A percentile compares a stretch with the other conserved stretches of the same genome.
phyloP scores from a whole-genome alignment of 2,888 invertebrate genomes.

The Andrena bucephala region DNA sequence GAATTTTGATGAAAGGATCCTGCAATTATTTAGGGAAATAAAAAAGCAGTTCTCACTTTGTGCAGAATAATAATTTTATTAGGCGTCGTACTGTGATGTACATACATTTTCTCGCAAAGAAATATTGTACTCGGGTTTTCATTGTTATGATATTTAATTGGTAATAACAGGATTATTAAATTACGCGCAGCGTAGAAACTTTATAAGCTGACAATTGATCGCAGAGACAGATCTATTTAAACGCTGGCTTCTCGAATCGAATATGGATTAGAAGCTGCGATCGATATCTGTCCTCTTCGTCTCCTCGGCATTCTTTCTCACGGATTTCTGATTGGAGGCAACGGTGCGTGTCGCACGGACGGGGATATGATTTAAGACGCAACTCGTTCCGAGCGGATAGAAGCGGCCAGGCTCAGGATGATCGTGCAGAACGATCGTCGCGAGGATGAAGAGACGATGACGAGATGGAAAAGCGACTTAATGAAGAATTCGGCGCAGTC shows the following conservation, averaged over 20 bases:
- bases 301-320: slow-evolving; percentile 56
- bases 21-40: too few relatives aligned
- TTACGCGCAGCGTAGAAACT: too few relatives aligned
- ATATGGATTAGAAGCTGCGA: background rate
- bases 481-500: slow-evolving; percentile 72
- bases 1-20: too few relatives aligned
- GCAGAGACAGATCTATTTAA: too few relatives aligned
- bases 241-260: background rate
- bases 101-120: too few relatives aligned
- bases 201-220: too few relatives aligned
- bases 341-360: slow-evolving; percentile 55
- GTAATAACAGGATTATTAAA: too few relatives aligned
- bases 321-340: slow-evolving; percentile 55
- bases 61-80: too few relatives aligned
- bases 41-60: too few relatives aligned
- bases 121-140: too few relatives aligned
- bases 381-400: slow-evolving; percentile 61
- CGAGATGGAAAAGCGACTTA: slow-evolving; percentile 68
- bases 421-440: slow-evolving; percentile 66
- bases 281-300: background rate
- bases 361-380: slow-evolving; percentile 67
- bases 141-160: too few relatives aligned
- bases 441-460: slow-evolving; percentile 69
- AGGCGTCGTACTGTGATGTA: too few relatives aligned
- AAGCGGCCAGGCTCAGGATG: slow-evolving; percentile 56